Evolutionary conservation across 1,140 invertebrate species (phyloP).

Genomic region (Drosophila asahinai): DNA sequence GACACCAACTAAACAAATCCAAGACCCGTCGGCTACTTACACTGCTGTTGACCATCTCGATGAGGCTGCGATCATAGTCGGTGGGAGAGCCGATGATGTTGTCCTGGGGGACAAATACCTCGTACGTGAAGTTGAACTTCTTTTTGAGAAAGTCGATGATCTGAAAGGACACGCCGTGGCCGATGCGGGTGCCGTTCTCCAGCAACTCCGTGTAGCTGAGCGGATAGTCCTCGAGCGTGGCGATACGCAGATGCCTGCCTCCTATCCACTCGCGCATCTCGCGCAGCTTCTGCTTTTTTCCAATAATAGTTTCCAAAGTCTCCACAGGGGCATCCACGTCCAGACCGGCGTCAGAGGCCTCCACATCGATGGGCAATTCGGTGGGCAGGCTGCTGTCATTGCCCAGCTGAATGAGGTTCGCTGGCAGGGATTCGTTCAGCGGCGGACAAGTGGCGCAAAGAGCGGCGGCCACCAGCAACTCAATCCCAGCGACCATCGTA

Average conservation of each 20-base stretch:
- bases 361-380: slow-evolving; percentile 38
- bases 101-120: slow-evolving; percentile 87
- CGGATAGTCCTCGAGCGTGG: slow-evolving; percentile 87
- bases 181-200: slow-evolving; percentile 87
- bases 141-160: slow-evolving; percentile 89
- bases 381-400: slow-evolving; percentile 29
- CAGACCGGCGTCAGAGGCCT: slow-evolving; percentile 21
- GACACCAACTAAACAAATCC: not conserved
- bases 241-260: slow-evolving; percentile 73
- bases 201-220: slow-evolving; percentile 86
- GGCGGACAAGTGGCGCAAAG: slow-evolving; percentile 65
- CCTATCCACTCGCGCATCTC: slow-evolving; percentile 70
- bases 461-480: slow-evolving; percentile 72
- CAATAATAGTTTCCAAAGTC: slow-evolving; percentile 56
- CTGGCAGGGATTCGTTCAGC: slow-evolving; percentile 47
- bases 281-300: slow-evolving; percentile 57
- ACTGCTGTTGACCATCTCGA: slow-evolving; percentile 85
- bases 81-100: slow-evolving; percentile 85
- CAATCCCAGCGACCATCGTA: slow-evolving; percentile 72
- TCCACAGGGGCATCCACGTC: slow-evolving; percentile 44
- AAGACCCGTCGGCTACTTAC: slow-evolving; percentile 38
- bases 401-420: slow-evolving; percentile 43
- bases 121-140: slow-evolving; percentile 91
- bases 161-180: slow-evolving; percentile 90
- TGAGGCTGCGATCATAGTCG: slow-evolving; percentile 86